These are phyloP conservation scores for Myanophis thanlyinensis DNA, from an alignment of 2,113 vertebrate species.

Conservation along the genomic window DNA sequence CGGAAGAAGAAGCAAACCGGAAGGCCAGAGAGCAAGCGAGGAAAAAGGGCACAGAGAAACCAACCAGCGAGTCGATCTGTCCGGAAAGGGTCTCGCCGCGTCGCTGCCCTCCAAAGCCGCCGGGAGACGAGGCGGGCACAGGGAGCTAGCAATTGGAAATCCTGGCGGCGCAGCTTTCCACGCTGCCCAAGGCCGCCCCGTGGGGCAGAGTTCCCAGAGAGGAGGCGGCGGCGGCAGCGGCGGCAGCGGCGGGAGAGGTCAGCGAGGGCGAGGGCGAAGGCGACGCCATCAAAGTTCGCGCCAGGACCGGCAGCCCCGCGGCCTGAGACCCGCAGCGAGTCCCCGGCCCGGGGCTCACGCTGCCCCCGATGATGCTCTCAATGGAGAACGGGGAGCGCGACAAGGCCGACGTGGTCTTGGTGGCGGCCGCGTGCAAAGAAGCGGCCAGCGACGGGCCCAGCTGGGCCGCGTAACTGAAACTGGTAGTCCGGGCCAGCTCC, in stretches of 20 bases:
- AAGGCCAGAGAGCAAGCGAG: not conserved
- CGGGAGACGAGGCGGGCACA: not conserved
- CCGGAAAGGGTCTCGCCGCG: not conserved
- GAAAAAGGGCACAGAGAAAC: not conserved
- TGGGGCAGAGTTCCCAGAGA: constrained; percentile 60
- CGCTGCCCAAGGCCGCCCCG: constrained; percentile 67
- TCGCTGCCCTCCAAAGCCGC: not conserved
- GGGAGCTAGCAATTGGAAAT: constrained; percentile 79
- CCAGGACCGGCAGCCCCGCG: constrained; percentile 74
- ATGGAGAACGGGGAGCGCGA: constrained; percentile 88
- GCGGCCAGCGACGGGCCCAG: constrained; percentile 73
- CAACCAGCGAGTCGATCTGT: not conserved
- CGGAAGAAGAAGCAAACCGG: not conserved
- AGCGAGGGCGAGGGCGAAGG: constrained; percentile 52
- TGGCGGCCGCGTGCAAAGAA: constrained; percentile 61
- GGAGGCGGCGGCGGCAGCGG: constrained; percentile 33
- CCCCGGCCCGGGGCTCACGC: constrained; percentile 73
- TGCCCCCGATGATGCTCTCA: constrained; percentile 87
- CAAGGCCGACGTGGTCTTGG: constrained; percentile 69
- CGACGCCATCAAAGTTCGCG: constrained; percentile 71
- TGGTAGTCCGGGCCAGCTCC: constrained; percentile 79
- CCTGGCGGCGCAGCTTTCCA: constrained; percentile 83
- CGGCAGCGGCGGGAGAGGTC: constrained; percentile 56
- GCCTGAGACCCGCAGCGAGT: constrained; percentile 79
- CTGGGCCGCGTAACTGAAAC: constrained; percentile 78